Conservation (phyloP, 2,797 vertebrate species). For the Pagetopsis macropterus region DNA sequence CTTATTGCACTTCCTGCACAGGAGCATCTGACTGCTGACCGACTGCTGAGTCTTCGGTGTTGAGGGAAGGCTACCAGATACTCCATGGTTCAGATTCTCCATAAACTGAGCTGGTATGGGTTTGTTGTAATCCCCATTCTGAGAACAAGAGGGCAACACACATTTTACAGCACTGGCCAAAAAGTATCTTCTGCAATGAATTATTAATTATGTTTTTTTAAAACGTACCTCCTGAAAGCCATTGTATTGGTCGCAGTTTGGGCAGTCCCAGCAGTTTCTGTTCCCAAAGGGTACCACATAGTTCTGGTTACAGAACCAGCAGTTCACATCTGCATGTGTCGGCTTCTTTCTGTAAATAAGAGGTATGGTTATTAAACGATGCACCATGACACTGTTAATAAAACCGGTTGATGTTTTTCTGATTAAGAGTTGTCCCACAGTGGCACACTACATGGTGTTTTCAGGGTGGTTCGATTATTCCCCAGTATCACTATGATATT, state of each 20-base stretch:
- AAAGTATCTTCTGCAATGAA: too few species aligned
- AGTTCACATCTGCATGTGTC: constrained; percentile 90
- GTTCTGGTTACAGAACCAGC: constrained; percentile 97
- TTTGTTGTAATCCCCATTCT: constrained; percentile 99
- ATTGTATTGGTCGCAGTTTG: constrained; percentile 97
- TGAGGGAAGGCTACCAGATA: constrained; percentile 81
- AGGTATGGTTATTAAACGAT: neutral
- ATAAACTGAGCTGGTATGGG: constrained; percentile 97
- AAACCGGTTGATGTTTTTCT: neutral
- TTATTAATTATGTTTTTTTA: neutral
- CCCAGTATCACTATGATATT: too few species aligned
- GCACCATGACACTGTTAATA: neutral
- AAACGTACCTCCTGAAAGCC: constrained; percentile 93
- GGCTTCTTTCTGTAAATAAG: constrained; percentile 88
- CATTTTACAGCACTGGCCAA: neutral
- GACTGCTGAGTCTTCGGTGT: constrained; percentile 87
- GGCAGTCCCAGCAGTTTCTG: constrained; percentile 98
- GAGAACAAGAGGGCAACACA: constrained; percentile 17
- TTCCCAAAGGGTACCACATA: constrained; percentile 96
- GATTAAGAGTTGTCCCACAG: neutral
- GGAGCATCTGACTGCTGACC: constrained; percentile 95
- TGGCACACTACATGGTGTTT: accelerated
- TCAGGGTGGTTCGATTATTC: too few species aligned
- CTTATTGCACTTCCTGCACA: constrained; percentile 94
- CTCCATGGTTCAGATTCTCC: constrained; percentile 96